phyloP scores from a whole-genome alignment of 2,113 vertebrate species.

The Prunella fulvescens region DNA sequence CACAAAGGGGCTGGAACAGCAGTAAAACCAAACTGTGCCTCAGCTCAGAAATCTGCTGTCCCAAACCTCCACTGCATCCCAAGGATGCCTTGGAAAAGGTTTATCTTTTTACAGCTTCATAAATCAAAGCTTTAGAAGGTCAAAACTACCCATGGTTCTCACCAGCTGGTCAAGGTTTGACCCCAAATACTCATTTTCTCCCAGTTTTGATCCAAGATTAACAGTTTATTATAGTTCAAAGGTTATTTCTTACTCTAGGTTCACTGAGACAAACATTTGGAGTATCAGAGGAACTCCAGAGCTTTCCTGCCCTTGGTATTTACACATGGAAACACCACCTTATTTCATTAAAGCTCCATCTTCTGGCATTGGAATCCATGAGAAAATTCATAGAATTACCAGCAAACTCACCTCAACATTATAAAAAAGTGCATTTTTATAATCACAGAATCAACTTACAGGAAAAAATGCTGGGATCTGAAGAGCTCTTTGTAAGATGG shows the following conservation, averaged over 20 bases:
- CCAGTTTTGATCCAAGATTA: slow-evolving; percentile 43
- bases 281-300: neutral
- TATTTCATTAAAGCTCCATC: neutral
- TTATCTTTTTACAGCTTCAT: slow-evolving; percentile 17
- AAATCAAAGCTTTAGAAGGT: slow-evolving; percentile 34
- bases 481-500: neutral
- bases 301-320: neutral
- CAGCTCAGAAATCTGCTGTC: neutral
- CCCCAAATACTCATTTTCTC: neutral
- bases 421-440: neutral
- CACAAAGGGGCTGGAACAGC: neutral
- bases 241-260: neutral
- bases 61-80: neutral
- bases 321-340: neutral
- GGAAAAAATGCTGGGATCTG: neutral
- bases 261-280: neutral
- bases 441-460: neutral
- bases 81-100: neutral
- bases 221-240: slow-evolving; percentile 34
- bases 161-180: slow-evolving; percentile 10
- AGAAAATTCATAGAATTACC: neutral
- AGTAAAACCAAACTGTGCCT: neutral
- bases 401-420: neutral
- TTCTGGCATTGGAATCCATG: neutral
- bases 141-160: neutral